Base-by-base conservation (phyloP, 2,888 invertebrate species). In the Melinaea marsaeus region DNA sequence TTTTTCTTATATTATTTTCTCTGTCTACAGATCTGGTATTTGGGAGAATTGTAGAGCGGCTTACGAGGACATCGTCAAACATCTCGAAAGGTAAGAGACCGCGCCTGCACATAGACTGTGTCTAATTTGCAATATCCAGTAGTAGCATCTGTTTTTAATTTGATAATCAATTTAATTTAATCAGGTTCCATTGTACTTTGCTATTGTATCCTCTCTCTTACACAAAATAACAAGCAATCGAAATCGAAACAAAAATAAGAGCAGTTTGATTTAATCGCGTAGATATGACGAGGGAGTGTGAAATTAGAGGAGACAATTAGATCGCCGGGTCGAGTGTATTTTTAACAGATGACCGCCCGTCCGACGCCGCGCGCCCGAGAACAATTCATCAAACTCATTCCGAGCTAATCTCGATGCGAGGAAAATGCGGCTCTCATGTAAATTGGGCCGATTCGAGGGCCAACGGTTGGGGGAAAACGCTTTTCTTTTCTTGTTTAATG, bases 11-110 rank as follows among this genome's bases (percentile, higher is more conserved):
- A 85, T 87, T 83, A 82, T 68, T 80, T 86, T 83, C 76, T 88
- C 88, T 91, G 88, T 88, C 92, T 87, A 73, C 92, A 94, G 94
- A 86, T 95, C 96, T 84, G 96, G 96, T 78, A 96, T 97, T 84
- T 97, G 97, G 97, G 97, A 97, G 92, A 97, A 97, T 91, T 97
- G 97, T 92, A 94, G 97, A 89, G 97, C 97, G 72, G 97, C 97
- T 76, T 97, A 97, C 89, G 97, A 97, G 91, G 97, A 97, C 91
- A 97, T 97, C 88, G 97, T 97, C 76, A 97, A 97, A 92, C 97
- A 97, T 88, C 94, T 97, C 84, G 97, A 97, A 93, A 96, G 97
- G 95, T 96, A 94, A 92, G 95, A 86, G 1, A 42, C 42, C 7
- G 11, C 3, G 9, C 42, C 11, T 42, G 7, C 42, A 9, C 3